Evolutionary conservation across 37 sponge, comb jelly and placozoan genomes (phyloP).

Genomic region (Bolinopsis microptera): DNA sequence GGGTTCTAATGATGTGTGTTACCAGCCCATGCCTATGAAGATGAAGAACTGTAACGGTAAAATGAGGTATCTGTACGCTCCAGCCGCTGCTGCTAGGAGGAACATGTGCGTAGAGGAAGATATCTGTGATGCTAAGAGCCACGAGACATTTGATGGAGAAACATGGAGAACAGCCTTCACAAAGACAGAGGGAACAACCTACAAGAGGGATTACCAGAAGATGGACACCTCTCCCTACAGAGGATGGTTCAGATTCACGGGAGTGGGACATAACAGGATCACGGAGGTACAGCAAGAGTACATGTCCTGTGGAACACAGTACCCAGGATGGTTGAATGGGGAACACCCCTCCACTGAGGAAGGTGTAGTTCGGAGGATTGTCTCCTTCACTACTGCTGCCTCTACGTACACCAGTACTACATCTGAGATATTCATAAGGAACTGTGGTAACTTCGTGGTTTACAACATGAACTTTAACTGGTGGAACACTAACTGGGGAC

Average conservation of each 20-base stretch:
- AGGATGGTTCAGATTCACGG: constrained; percentile 46
- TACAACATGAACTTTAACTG: constrained; percentile 50
- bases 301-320: constrained; percentile 2
- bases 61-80: constrained; percentile 43
- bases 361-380: neutral
- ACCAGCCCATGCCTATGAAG: constrained; percentile 10
- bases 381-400: constrained; percentile 46
- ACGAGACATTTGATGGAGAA: neutral
- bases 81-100: neutral
- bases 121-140: neutral
- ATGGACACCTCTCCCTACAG: neutral
- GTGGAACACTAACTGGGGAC: constrained; percentile 40
- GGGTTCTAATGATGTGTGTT: neutral
- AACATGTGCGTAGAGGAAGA: constrained; percentile 65
- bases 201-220: constrained; percentile 16
- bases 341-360: constrained; percentile 8
- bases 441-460: constrained; percentile 27
- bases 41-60: constrained; percentile 52
- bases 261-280: constrained; percentile 14
- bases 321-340: constrained; percentile 20
- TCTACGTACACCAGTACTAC: neutral
- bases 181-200: neutral
- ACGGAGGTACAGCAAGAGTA: constrained; percentile 33
- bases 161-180: constrained; percentile 33
- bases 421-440: neutral